Evolutionary conservation across 2,888 invertebrate genomes (phyloP), one percentile per base, ranked within the genome.

Genomic region (Drosophila subsilvestris): DNA sequence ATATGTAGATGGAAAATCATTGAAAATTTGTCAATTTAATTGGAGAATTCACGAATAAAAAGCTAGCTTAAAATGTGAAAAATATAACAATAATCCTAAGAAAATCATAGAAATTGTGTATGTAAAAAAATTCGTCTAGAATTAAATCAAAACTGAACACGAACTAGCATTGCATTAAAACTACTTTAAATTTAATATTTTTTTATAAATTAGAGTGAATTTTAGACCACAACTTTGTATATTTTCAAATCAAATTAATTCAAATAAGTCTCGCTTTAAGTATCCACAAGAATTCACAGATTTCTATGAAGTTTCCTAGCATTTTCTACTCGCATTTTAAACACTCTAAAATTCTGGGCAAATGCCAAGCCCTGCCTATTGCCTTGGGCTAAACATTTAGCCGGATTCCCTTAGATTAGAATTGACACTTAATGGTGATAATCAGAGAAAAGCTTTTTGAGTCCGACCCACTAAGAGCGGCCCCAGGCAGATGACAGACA

Each of bases 391-490:
- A n/a, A n/a, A n/a, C 54, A 55, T 18, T 48, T 32, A 37, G 54
- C 49, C 54, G 29, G 44, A 32, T 53, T 45, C 51, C 37, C 32
- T 61, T 81, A 75, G 75, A 84, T 81, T 73, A 79, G 76, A 84
- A 84, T 71, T 79, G 80, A 83, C 80, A 83, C 78, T 80, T 80
- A 79, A 73, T 74, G 75, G 70, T 74, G 79, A 85, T 82, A 63
- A 81, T 79, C 77, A 60, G 54, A 60, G 74, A 85, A 84, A 66
- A 66, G 65, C 85, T 75, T 77, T 84, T 81, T 77, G 37, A 68
- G 69, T 70, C 60, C 54, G 59, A 55, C 67, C 61, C 62, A 47
- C 69, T 27, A 58, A 50, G 45, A 43, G 14, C 42, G 45, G 62
- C 44, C n/a, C n/a, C 47, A 12, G 69, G 53, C 60, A 43, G 12